A percentile compares a stretch with the other conserved stretches of the same genome.
Conservation (phyloP, 2,888 invertebrate species). For the Ornithoptera alexandrae region DNA sequence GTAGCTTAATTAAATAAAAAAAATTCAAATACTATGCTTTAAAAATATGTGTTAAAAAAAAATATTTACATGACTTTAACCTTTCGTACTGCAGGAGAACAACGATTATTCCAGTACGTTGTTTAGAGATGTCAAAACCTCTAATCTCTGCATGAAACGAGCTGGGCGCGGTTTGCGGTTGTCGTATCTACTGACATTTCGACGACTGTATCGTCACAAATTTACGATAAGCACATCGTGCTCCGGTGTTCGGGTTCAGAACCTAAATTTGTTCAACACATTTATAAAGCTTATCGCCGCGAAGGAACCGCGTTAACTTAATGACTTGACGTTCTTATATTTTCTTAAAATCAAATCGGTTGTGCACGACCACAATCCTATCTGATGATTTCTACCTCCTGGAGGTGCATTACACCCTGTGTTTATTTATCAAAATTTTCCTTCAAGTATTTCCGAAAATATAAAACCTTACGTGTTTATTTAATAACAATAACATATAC, state of each 20-base stretch:
- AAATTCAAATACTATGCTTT: not conserved
- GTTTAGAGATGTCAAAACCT: not conserved
- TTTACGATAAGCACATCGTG: slow-evolving; percentile 1
- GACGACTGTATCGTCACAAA: not conserved
- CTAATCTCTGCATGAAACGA: slow-evolving; percentile 7
- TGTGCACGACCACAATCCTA: not conserved
- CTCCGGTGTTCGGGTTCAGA: not conserved
- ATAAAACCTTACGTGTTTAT: no score
- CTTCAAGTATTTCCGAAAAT: no score
- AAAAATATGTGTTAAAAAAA: not conserved
- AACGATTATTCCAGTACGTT: not conserved
- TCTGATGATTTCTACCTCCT: not conserved
- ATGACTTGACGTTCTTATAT: not conserved
- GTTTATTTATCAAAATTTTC: no score
- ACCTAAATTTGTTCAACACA: not conserved
- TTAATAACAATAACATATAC: no score
- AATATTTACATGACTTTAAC: not conserved
- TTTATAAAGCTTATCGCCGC: not conserved
- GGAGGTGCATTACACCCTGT: no score
- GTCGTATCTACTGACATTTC: slow-evolving; percentile 1
- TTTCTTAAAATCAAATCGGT: not conserved
- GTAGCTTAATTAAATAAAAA: no score
- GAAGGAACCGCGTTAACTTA: not conserved
- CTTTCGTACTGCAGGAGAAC: not conserved
- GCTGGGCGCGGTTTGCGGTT: slow-evolving; percentile 1